Evolutionary conservation across 2,888 invertebrate genomes (phyloP).

Genomic region (Cerastis leucographa): DNA sequence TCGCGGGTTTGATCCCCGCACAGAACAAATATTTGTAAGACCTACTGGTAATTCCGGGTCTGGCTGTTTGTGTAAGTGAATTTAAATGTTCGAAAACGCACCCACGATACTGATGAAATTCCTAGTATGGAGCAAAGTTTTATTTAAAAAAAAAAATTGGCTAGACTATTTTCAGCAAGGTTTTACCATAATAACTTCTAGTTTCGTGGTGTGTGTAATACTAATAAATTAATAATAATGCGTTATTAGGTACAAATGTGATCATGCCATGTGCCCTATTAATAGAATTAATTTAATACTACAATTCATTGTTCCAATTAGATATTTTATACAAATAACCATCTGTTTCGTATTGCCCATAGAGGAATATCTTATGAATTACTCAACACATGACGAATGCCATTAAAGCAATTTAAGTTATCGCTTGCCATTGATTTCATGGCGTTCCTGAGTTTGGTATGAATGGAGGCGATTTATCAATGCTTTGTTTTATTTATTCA

Average conservation of each 20-base stretch:
- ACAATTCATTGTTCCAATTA: slow-evolving; percentile 41
- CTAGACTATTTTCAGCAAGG: neutral
- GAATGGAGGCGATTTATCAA: slow-evolving; percentile 53
- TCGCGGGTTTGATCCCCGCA: no score
- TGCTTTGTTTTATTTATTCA: slow-evolving; percentile 32
- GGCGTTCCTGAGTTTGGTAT: slow-evolving; percentile 48
- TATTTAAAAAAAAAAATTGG: no score
- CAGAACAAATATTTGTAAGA: no score
- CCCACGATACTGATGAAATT: no score
- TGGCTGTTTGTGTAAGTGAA: no score
- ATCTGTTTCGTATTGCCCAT: slow-evolving; percentile 37
- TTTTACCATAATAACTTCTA: neutral
- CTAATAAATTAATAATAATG: neutral
- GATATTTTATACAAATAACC: slow-evolving; percentile 43
- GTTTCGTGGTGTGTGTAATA: neutral
- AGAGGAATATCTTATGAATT: slow-evolving; percentile 65
- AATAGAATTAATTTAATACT: slow-evolving; percentile 35
- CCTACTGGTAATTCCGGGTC: no score
- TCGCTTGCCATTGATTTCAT: slow-evolving; percentile 63
- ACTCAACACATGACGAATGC: slow-evolving; percentile 56
- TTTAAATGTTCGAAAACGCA: no score
- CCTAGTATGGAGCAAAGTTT: no score
- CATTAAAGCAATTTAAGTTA: slow-evolving; percentile 50
- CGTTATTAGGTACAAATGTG: slow-evolving; percentile 14
- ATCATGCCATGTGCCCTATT: slow-evolving; percentile 27